phyloP scores from a whole-genome alignment of 2,797 vertebrate species.

The Miichthys miiuy region DNA sequence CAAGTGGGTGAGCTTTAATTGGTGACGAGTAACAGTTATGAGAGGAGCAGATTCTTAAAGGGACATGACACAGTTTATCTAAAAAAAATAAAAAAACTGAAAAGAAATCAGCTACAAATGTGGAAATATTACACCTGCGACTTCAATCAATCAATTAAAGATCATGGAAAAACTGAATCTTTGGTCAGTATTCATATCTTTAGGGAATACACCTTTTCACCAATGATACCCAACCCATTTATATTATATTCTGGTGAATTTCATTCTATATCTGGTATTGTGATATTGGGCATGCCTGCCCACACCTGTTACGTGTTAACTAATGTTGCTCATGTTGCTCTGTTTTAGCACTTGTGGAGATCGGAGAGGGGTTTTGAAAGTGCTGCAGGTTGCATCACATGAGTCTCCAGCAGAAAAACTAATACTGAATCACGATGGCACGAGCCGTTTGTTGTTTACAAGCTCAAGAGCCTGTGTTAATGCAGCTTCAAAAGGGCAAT shows the following conservation, averaged over 20 bases:
- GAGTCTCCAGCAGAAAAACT: neutral
- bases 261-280: neutral
- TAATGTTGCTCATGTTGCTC: neutral
- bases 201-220: neutral
- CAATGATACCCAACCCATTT: no score
- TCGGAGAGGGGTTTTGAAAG: neutral
- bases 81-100: no score
- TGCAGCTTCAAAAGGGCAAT: neutral
- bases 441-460: neutral
- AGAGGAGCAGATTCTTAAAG: neutral
- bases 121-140: neutral
- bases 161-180: neutral
- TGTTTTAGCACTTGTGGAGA: neutral
- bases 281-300: neutral
- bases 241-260: neutral
- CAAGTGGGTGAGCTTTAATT: constrained; percentile 7
- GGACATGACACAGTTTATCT: no score
- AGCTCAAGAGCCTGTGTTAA: neutral
- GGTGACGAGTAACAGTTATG: neutral
- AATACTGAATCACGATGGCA: neutral
- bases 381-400: neutral
- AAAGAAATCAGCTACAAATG: neutral
- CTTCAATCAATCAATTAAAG: neutral
- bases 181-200: neutral
- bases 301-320: constrained; percentile 4